phyloP scores from a whole-genome alignment of 2,113 vertebrate genomes.

The Corvus moneduloides region DNA sequence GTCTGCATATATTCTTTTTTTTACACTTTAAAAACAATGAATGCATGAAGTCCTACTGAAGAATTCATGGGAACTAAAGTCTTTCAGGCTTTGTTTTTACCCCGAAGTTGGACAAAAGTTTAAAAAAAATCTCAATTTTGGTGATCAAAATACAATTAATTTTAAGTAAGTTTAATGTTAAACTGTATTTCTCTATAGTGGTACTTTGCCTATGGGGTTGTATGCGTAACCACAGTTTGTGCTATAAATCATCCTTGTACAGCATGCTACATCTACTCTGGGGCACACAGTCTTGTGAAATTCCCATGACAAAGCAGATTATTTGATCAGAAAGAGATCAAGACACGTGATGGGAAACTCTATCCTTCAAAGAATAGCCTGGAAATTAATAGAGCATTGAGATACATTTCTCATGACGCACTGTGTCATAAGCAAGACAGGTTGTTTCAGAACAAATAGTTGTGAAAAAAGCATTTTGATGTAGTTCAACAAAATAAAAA shows the following conservation, averaged over 20 bases:
- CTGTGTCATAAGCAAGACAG: background rate
- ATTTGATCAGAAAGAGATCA: background rate
- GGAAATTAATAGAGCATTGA: background rate
- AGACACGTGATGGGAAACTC: background rate
- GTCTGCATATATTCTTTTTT: background rate
- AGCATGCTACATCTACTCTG: background rate
- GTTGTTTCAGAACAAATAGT: background rate
- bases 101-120: background rate
- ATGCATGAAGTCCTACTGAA: background rate
- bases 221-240: background rate
- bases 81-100: background rate
- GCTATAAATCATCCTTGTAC: background rate
- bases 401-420: background rate
- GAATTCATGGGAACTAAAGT: background rate
- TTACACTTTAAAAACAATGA: background rate
- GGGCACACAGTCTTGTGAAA: background rate
- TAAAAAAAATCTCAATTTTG: background rate
- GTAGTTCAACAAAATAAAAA: background rate
- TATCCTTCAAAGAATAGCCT: background rate
- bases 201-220: background rate
- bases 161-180: background rate
- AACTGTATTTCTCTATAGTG: background rate
- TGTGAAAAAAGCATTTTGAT: background rate
- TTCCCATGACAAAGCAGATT: background rate
- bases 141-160: background rate